Evolutionary conservation across 2,797 vertebrate genomes (phyloP).

Genomic region (Coreius guichenoti): DNA sequence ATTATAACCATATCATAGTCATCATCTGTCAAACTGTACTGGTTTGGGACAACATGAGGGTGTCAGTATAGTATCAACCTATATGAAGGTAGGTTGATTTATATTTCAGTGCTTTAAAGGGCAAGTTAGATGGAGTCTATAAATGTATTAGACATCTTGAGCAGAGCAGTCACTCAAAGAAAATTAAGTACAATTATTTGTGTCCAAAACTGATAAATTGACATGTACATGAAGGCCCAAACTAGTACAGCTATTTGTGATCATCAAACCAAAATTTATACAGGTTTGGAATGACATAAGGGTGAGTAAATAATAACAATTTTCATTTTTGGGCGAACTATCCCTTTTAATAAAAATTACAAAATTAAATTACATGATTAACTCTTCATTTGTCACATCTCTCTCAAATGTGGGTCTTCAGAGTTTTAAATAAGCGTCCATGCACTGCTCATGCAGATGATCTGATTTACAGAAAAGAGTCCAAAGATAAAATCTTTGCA

Average conservation of each 20-base stretch:
- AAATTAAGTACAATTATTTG: neutral
- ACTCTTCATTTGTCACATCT: neutral
- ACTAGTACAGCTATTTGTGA: neutral
- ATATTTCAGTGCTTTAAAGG: too few relatives aligned
- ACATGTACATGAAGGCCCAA: neutral
- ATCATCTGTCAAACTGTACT: neutral
- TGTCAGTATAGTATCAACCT: too few relatives aligned
- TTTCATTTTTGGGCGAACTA: neutral
- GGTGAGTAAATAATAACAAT: neutral
- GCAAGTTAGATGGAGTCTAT: too few relatives aligned
- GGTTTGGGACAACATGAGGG: neutral
- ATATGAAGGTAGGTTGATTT: too few relatives aligned
- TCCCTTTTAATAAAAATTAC: neutral
- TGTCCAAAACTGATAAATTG: too few relatives aligned
- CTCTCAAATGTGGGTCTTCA: neutral
- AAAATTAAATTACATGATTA: neutral
- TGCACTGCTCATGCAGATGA: neutral
- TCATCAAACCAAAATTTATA: neutral
- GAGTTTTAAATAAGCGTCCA: neutral
- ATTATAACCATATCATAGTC: neutral
- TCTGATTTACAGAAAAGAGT: constrained; percentile 17
- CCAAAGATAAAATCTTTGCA: constrained; percentile 36
- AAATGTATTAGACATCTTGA: too few relatives aligned
- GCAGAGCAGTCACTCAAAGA: too few relatives aligned
- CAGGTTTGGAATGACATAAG: neutral